A percentile compares a stretch with the other conserved stretches of the same genome.
phyloP scores from a whole-genome alignment of 2,113 vertebrate species.

The Rhinoderma darwinii region DNA sequence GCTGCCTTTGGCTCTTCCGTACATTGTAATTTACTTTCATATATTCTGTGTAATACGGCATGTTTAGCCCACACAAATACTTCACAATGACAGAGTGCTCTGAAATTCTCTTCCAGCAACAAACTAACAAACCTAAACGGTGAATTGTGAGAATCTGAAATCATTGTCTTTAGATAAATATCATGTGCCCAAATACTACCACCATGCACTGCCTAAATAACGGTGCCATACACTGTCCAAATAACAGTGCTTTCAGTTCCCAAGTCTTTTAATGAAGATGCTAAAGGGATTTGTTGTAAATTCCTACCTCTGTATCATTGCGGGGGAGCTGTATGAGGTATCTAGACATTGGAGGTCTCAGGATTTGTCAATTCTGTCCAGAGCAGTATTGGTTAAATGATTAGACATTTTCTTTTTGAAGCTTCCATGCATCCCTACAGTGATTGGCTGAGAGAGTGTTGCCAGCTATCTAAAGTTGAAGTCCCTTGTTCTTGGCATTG shows the following conservation, averaged over 20 bases:
- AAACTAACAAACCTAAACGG: background rate
- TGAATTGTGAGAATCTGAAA: background rate
- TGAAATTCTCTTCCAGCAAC: background rate
- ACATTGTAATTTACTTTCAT: slow-evolving; percentile 25
- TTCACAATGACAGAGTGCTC: slow-evolving; percentile 22
- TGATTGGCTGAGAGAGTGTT: no score
- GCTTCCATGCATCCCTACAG: no score
- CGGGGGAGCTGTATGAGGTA: no score
- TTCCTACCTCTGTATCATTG: no score
- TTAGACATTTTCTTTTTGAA: no score
- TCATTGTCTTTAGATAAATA: background rate
- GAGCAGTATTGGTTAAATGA: no score
- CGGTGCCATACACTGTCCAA: background rate
- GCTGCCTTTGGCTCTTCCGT: slow-evolving; percentile 19
- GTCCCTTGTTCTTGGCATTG: no score
- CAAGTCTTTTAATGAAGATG: background rate
- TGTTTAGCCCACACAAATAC: background rate
- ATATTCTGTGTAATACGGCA: background rate
- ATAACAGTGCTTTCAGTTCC: background rate
- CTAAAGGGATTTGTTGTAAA: no score
- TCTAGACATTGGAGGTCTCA: no score
- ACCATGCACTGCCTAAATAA: background rate
- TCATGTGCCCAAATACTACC: background rate
- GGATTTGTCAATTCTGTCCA: no score
- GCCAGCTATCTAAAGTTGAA: no score